Base-by-base conservation (phyloP, 53 echinoderm and acorn worm species). In the Stichopus horrens region DNA sequence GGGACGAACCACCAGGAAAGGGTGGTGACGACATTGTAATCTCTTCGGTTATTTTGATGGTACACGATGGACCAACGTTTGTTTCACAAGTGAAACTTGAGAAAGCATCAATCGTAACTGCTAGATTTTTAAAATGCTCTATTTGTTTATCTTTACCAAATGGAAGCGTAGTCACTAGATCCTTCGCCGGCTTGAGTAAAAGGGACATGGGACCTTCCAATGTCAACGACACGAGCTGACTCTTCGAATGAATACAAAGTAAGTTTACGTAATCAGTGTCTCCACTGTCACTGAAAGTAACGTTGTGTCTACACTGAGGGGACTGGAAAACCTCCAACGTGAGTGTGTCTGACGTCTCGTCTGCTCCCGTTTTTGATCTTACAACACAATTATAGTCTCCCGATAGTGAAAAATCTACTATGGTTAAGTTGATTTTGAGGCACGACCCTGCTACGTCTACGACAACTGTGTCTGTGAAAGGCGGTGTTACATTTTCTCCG, bases 381-480 rank as follows among this genome's bases (percentile, higher is more conserved):
- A 79, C 79, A 18, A 5, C 9, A 55, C 79, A 79, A 16, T 4
- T 52, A 53, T 79, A 79, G 51, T 79, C 55, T 54, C 79, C 79
- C 8, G 4, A 4, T 5, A 79, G 14, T n/a, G 79, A 79, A 54
- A 16, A 51, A 9, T 79, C 79, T 53, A 53, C 54, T 0, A 53
- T 54, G 9, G 54, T 18, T 2, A 55, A 8, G 7, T 9, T 79
- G 9, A 79, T 18, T 51, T 79, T 54, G 5, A 79, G 55, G 53
- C 54, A 79, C 9, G 79, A 52, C 52, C n/a, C 79, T 55, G 19
- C 55, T 79, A 5, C 53, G 4, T 79, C 19, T 13, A 79, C 79
- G 5, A 14, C 6, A 10, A 79, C 10, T 6, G 6, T 10, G 54
- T 13, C 55, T 9, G 5, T 6, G 53, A 16, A 54, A 19, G 51